These are phyloP conservation scores for Vanessa cardui DNA, from an alignment of 2,888 invertebrate genomes.

Conservation along the genomic window DNA sequence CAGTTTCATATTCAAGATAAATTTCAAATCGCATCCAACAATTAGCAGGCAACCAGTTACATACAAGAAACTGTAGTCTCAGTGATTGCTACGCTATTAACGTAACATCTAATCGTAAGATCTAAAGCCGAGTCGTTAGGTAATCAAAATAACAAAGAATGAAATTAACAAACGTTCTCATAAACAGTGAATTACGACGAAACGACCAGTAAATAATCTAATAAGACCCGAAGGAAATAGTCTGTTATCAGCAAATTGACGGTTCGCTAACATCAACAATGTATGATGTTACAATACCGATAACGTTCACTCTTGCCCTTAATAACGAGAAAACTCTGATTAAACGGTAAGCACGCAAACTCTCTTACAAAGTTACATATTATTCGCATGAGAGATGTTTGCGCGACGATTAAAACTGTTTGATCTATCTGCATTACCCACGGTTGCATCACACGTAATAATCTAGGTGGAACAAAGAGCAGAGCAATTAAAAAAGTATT, in stretches of 20 bases:
- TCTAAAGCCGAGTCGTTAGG: background rate
- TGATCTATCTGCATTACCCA: conserved; percentile 53
- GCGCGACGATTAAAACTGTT: conserved; percentile 70
- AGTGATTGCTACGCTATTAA: conserved; percentile 3
- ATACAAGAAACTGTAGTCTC: background rate
- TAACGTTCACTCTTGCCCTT: conserved; percentile 39
- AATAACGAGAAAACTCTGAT: conserved; percentile 60
- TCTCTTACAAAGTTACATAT: conserved; percentile 52
- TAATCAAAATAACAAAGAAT: conserved; percentile 11
- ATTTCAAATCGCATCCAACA: too few relatives aligned
- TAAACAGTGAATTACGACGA: conserved; percentile 15
- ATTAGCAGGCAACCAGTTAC: too few relatives aligned
- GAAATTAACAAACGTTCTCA: conserved; percentile 13
- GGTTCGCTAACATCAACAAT: conserved; percentile 39
- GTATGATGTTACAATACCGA: conserved; percentile 43
- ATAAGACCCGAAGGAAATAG: conserved; percentile 22
- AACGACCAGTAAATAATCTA: conserved; percentile 23
- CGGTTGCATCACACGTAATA: conserved; percentile 68
- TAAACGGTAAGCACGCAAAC: conserved; percentile 59
- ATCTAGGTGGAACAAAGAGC: conserved; percentile 73
- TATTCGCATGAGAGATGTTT: conserved; percentile 47
- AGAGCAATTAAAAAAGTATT: conserved; percentile 77
- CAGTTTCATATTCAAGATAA: too few relatives aligned
- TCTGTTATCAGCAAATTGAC: conserved; percentile 36
- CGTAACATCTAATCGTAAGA: conserved; percentile 3